Base-by-base conservation (phyloP, 2,888 invertebrate genomes). In the Rhogogaster chlorosoma region DNA sequence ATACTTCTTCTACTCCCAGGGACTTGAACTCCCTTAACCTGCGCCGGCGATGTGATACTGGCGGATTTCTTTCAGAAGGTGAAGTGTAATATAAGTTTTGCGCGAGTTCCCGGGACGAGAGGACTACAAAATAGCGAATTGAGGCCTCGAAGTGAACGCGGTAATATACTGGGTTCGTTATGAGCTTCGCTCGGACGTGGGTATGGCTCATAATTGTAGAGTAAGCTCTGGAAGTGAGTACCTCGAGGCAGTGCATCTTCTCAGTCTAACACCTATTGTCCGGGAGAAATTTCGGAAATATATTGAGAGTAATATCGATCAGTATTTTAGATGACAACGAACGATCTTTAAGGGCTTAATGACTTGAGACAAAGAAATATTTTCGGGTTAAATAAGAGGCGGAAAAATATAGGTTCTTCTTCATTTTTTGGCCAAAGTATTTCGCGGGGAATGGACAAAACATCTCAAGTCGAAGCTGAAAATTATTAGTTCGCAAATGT, bases 121-220 rank as follows among this genome's bases (percentile, higher is more conserved):
- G 80, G 32, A 80, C 57, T 80, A 80, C 64, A 83, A 83, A 83
- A 83, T 83, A 83, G 67, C 45, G 83, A 83, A 83, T 83, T 70
- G 83, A 83, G 83, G 70, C 61, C 83, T 83, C 67, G 67, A 67
- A 83, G 49, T 70, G 67, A 26, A 70, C 86, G 86, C 53, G 87
- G 91, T 90, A 92, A 92, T 93, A 93, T 92, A 92, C 90, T 90
- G 89, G 90, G 92, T 93, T 93, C 91, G 92, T 93, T 93, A 93
- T 89, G 93, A 92, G 89, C 90, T 89, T 89, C 88, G 89, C 88
- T 86, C 88, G 91, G 93, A 92, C 92, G 91, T 92, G 91, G 80
- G 90, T 93, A 93, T 92, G 89, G 92, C 92, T 93, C 92, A 91
- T 93, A 93, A 93, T 93, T 93, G 93, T 89, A 93, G 92, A 92